Base-by-base conservation (phyloP, 2,113 vertebrate genomes). In the Leucoraja erinaceus region DNA sequence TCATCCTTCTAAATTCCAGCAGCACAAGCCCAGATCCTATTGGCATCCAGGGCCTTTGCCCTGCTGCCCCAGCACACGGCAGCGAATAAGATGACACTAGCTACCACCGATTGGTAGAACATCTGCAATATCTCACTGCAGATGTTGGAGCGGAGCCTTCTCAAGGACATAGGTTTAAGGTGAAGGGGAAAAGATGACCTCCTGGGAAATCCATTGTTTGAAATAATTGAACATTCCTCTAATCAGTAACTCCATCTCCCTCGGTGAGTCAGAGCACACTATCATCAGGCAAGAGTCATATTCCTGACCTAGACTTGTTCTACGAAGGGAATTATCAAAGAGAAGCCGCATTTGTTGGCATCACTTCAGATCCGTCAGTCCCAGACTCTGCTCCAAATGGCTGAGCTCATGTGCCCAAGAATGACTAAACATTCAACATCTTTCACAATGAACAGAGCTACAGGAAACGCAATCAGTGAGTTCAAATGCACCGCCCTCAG, bases 401-500 rank as follows among this genome's bases (percentile, higher is more conserved):
- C 47, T 81, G 78, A 2, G 83, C 56, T 86, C 56, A 31, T 7
- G 14, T 18, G 9, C 31, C 59, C 59, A 66, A 88, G 16, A n/a
- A 88, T 31, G 14, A 88, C 63, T 28, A 88, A 88, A 63, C 59
- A 0, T 31, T 88, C 59, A 61, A n/a, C 83, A 66, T 31, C 59
- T 8, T n/a, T 61, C 83, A n/a, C 1, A 8, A 61, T 61, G 81
- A 84, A 84, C 54, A 25, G 56, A n/a, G 28, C 56, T 0, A 12
- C 83, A 88, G 83, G 83, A 88, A 88, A 59, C 63, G 83, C 8
- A 88, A 88, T 88, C 83, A 66, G 59, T n/a, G 59, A 88, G 28
- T 88, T 88, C 83, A 88, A 88, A 88, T 28, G 31, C 0, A 5
- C 59, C 0, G 59, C 59, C 31, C 83, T 0, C 9, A 12, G n/a